A percentile compares a stretch with the other conserved stretches of the same genome.
phyloP scores from a whole-genome alignment of 2,113 vertebrate species.

The Butorides virescens region DNA sequence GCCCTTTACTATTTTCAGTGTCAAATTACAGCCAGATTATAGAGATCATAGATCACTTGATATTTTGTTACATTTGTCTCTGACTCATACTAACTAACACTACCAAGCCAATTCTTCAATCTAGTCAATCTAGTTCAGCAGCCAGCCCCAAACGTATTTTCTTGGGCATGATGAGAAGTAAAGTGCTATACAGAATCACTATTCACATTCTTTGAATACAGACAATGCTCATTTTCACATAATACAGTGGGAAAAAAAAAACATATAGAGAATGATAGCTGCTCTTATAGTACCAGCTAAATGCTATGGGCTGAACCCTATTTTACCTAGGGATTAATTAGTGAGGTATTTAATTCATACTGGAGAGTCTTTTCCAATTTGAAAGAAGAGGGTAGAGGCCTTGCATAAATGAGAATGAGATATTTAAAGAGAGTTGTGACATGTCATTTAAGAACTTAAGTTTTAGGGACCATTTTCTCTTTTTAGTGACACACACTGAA shows the following conservation, averaged over 20 bases:
- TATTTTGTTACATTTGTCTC: background rate
- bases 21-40: background rate
- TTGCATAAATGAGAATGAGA: background rate
- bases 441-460: background rate
- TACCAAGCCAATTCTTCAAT: background rate
- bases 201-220: background rate
- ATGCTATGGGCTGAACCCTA: background rate
- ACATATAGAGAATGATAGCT: background rate
- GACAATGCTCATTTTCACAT: background rate
- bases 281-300: background rate
- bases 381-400: background rate
- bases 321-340: constrained; percentile 19
- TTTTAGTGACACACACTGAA: background rate
- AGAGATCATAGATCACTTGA: fast-evolving
- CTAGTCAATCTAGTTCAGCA: background rate
- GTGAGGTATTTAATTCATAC: background rate
- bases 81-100: background rate
- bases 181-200: background rate
- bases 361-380: background rate
- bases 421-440: background rate
- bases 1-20: background rate
- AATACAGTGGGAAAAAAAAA: background rate
- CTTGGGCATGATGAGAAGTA: background rate
- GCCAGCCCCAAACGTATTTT: background rate
- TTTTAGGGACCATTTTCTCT: background rate